These are phyloP conservation scores for Physella acuta DNA, from an alignment of 1,140 invertebrate genomes.

Conservation along the genomic window DNA sequence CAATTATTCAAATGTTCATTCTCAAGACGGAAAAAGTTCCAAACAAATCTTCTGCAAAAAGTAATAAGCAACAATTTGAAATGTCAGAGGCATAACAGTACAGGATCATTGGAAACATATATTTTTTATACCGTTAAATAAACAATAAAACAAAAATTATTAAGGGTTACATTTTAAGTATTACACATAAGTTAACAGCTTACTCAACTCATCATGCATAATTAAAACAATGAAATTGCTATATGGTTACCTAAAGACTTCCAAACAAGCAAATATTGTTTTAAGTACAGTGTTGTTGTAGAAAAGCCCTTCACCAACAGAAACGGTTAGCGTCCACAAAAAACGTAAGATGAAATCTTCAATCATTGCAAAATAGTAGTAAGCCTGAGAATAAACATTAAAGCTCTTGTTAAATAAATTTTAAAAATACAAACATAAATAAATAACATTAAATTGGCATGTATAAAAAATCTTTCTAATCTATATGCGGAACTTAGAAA, in stretches of 20 bases:
- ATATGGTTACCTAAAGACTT: constrained; percentile 80
- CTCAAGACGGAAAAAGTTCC: constrained; percentile 99
- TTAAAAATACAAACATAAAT: no score
- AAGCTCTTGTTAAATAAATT: no score
- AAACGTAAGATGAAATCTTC: constrained; percentile 94
- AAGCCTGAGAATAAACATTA: constrained; percentile 60
- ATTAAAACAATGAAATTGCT: background rate
- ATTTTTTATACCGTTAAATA: background rate
- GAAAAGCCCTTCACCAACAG: constrained; percentile 81
- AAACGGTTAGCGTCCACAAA: constrained; percentile 81
- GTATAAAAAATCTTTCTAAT: no score
- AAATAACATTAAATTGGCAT: no score
- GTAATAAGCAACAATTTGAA: no score
- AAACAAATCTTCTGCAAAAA: constrained; percentile 83
- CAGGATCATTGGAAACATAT: background rate
- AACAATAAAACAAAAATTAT: background rate
- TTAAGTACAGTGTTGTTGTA: constrained; percentile 83
- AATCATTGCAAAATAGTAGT: constrained; percentile 96
- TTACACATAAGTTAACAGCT: no score
- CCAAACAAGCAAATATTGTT: constrained; percentile 84
- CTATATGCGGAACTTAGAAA: no score
- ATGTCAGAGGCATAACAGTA: no score
- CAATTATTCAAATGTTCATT: constrained; percentile 99
- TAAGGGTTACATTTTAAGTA: no score
- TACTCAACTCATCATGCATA: no score